These are phyloP conservation scores for Corythornis cristatus DNA, from an alignment of 2,113 vertebrate genomes.

Conservation along the genomic window DNA sequence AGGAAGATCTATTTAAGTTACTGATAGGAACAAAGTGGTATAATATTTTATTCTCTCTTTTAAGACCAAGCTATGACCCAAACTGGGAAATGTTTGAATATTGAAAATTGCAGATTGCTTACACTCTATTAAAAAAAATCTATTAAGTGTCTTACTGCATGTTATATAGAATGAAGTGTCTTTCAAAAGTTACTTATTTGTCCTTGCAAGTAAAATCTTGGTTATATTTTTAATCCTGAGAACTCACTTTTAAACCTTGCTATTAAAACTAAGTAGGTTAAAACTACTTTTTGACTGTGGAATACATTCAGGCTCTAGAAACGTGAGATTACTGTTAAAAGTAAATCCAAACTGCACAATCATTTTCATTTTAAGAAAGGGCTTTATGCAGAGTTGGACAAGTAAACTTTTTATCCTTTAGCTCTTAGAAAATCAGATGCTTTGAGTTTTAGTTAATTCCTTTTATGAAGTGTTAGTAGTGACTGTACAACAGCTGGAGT, in stretches of 20 bases:
- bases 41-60: neutral
- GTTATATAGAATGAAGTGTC: neutral
- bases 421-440: neutral
- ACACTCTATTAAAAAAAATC: neutral
- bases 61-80: neutral
- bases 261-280: neutral
- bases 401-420: constrained; percentile 18
- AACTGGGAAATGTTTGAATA: neutral
- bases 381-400: neutral
- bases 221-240: neutral
- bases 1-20: neutral
- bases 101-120: neutral
- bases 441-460: neutral
- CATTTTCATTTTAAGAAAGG: neutral
- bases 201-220: neutral
- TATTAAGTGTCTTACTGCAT: neutral
- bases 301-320: neutral
- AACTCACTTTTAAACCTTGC: neutral
- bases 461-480: constrained; percentile 5
- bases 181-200: neutral
- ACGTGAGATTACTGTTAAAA: neutral
- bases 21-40: neutral
- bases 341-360: neutral
- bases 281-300: neutral
- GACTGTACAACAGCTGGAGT: constrained; percentile 43